These are phyloP conservation scores for Paralvinella palmiformis DNA, from an alignment of 1,140 invertebrate species.

Conservation along the genomic window DNA sequence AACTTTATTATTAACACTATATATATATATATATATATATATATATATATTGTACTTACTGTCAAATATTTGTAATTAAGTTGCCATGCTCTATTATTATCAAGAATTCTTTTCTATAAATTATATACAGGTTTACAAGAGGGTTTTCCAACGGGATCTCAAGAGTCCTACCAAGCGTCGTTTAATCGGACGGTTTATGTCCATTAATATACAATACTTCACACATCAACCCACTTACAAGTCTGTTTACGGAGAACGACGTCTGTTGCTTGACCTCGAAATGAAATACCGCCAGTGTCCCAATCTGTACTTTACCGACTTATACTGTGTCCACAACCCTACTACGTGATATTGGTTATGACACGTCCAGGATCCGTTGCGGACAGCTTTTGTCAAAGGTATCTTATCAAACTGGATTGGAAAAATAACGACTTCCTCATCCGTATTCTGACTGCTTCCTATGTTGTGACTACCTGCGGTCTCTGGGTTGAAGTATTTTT, in stretches of 20 bases:
- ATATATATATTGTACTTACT: too few species aligned
- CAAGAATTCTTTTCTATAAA: too few species aligned
- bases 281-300: background rate
- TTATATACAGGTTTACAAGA: constrained; percentile 12
- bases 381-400: constrained; percentile 7
- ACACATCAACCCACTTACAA: background rate
- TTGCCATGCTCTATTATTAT: too few species aligned
- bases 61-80: too few species aligned
- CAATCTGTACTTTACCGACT: constrained; percentile 18
- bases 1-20: too few species aligned
- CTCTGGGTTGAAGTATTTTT: background rate
- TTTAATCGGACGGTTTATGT: constrained; percentile 11
- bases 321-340: constrained; percentile 12
- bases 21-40: too few species aligned
- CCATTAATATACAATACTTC: background rate
- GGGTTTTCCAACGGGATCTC: constrained; percentile 10
- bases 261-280: constrained; percentile 1
- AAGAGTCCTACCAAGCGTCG: constrained; percentile 5
- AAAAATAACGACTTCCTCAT: constrained; percentile 6
- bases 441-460: background rate
- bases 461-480: too few species aligned
- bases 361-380: constrained; percentile 1
- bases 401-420: constrained; percentile 2
- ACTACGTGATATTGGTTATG: constrained; percentile 16
- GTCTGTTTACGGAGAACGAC: constrained; percentile 7